phyloP scores from a whole-genome alignment of 2,113 vertebrate species.

The Chionis minor region DNA sequence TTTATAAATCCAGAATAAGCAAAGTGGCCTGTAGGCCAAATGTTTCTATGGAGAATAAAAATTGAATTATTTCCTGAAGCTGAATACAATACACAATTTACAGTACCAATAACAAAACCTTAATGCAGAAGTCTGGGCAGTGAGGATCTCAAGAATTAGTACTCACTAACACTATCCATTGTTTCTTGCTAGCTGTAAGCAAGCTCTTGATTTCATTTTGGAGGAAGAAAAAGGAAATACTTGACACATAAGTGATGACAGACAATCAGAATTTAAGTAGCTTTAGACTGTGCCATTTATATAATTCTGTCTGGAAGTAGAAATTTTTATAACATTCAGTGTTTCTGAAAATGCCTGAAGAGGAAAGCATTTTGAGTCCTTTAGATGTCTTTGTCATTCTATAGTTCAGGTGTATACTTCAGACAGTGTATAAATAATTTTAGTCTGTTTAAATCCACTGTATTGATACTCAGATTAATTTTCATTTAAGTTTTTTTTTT shows the following conservation, averaged over 20 bases:
- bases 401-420: not conserved
- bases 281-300: not conserved
- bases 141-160: not conserved
- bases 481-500: not conserved
- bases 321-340: not conserved
- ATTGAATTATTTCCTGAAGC: slow-evolving; percentile 3
- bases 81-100: not conserved
- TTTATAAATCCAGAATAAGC: slow-evolving; percentile 8
- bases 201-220: not conserved
- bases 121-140: not conserved
- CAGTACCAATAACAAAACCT: not conserved
- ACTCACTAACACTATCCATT: not conserved
- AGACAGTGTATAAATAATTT: not conserved
- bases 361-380: not conserved
- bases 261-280: not conserved
- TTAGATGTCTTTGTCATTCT: not conserved
- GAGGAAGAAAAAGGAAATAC: not conserved
- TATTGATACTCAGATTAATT: not conserved
- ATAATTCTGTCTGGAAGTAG: rapidly evolving
- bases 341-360: not conserved
- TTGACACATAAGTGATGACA: not conserved
- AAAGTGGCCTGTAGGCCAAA: not conserved
- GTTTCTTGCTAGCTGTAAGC: not conserved
- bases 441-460: not conserved
- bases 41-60: slow-evolving; percentile 17